Evolutionary conservation across 2,113 vertebrate species (phyloP).

Genomic region (Serilophus lunatus): DNA sequence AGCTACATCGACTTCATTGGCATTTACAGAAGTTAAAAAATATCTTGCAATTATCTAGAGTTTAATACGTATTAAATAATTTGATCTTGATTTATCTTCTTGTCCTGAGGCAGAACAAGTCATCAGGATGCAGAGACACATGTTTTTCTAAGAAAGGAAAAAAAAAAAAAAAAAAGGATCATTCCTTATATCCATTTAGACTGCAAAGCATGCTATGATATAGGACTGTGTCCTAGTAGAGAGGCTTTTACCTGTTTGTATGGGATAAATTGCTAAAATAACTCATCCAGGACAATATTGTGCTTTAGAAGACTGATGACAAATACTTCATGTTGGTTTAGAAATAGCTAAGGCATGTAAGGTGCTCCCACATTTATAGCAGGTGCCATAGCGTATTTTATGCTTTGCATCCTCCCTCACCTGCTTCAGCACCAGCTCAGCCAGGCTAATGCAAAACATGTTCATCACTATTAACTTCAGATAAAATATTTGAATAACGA

Average conservation of each 20-base stretch:
- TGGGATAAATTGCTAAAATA: not conserved
- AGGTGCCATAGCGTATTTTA: not conserved
- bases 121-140: not conserved
- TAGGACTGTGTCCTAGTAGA: not conserved
- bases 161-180: not conserved
- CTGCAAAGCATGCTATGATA: not conserved
- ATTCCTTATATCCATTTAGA: not conserved
- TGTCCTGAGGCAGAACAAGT: not conserved
- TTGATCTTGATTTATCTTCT: not conserved
- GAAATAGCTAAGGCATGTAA: not conserved
- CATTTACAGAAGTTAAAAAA: not conserved
- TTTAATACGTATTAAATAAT: not conserved
- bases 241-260: not conserved
- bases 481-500: not conserved
- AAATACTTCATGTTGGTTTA: not conserved
- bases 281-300: not conserved
- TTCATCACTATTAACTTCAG: not conserved
- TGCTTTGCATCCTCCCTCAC: not conserved
- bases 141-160: not conserved
- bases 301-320: not conserved
- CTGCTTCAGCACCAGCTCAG: not conserved
- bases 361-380: not conserved
- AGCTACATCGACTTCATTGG: not conserved
- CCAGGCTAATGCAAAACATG: not conserved
- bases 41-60: not conserved